Evolutionary conservation across 2,113 vertebrate genomes (phyloP), one percentile per base, ranked within the genome.

Genomic region (Corvus hawaiiensis): DNA sequence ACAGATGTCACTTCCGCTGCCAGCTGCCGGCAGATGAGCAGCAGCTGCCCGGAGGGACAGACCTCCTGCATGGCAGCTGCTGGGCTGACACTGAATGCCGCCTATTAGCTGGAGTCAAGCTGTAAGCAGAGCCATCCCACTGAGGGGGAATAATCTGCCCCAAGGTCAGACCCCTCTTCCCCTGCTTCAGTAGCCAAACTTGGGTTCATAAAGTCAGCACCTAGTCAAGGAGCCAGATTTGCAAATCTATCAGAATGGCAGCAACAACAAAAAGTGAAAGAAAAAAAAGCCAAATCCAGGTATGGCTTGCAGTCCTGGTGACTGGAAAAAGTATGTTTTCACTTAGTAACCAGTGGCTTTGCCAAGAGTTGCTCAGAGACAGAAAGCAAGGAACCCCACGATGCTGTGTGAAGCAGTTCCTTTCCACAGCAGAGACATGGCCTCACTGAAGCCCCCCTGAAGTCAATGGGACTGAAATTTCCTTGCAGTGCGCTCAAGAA

Each of bases 1-100:
- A 32, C 96, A 97, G 95, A 97, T 96, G 96, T 95, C 67, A 75
- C 69, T 95, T 96, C 96, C 84, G 52, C 66, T 96, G 96, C 95
- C 97, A 97, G 90, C 81, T 93, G 95, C 79, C 39, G 87, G 91
- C 95, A 96, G 95, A 95, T 93, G 96, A 96, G 93, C 86, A 82
- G 87, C 96, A 96, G 94, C 95, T 84, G 96, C 94, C 93, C 27
- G 32, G 4, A 58, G 85, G 94, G 83, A 90, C 75, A 44, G 91
- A 87, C 90, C 94, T 96, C 86, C 89, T 92, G 86, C 86, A n/a
- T 30, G 85, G 92, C 93, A 93, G 94, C 96, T 95, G 96, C 89
- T 64, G 92, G 77, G 92, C 73, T 46, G 78, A 74, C 73, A 37
- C 91, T 15, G 15, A 73, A 30, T 35, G 69, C 64, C 2, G 32